Evolutionary conservation across 2,113 vertebrate genomes (phyloP), one percentile per base, ranked within the genome.

Genomic region (Myxocyprinus asiaticus): DNA sequence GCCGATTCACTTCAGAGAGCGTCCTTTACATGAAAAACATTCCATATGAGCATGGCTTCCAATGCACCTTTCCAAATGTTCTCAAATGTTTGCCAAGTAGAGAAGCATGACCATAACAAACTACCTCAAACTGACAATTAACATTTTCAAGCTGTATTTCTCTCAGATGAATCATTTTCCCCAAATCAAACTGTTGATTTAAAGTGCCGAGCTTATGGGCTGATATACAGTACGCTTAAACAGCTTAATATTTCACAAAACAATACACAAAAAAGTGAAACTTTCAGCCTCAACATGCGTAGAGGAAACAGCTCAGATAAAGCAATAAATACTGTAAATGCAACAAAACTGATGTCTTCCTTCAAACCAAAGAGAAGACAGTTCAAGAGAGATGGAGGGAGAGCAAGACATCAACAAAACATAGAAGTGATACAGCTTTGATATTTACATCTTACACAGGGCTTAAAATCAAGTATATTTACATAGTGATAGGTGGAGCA

Each of bases 391-490:
- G 59, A 82, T 44, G 68, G 64, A 65, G 17, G 67, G 65, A 53
- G 73, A 53, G 59, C 62, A 75, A 63, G 45, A 33, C 22, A 33
- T 33, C 22, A 33, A 33, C 22, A 50, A 50, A 7, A 68, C 14
- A 47, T 9, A 50, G 4, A 78, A 66, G 53, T 59, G 43, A 43
- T 67, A 78, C 69, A 78, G 64, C 48, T 71, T 77, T 42, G 10
- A 48, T 78, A 78, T 78, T 73, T 78, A 77, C 77, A 78, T 63
- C 56, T 64, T 63, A 66, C 63, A 75, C 22, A 33, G 59, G 62
- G 61, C 53, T 72, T 77, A 72, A 83, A 76, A 83, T 51, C 43
- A 55, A 72, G 51, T 1, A 22, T 83, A 80, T 83, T 83, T 83
- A 80, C 78, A 83, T 7, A 82, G 47, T 12, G 50, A 51, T 53